Base-by-base conservation (phyloP, 2,888 invertebrate species). In the Catocala nupta region DNA sequence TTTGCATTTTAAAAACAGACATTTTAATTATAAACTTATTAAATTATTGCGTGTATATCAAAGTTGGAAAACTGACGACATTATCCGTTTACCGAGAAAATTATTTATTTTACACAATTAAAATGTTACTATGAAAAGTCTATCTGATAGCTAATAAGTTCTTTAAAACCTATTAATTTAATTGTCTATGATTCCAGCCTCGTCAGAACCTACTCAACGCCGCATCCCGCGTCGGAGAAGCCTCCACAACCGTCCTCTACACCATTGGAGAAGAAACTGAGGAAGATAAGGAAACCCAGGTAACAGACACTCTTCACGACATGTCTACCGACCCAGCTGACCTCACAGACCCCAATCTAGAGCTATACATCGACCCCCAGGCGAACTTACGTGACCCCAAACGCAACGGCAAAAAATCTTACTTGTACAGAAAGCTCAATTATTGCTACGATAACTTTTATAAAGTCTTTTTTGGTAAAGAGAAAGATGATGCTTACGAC, bases 171-270 rank as follows among this genome's bases (percentile, higher is more conserved):
- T 25, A 25, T 25, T 50, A 51, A 51, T 13, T 10, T 2, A 8
- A 5, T 12, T 55, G 7, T 62, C 3, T 49, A 34, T 0, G 10
- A 55, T 88, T 90, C 63, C 94, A 97, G 96, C 98, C 99, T 0
- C 96, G 99, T 10, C 99, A 99, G 92, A 98, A 96, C 86, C 95
- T 99, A 42, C 95, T 99, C 55, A 98, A 98, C 87, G 99, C 99
- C 0, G 99, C 99, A 0, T 98, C 98, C 11, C 96, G 98, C 68
- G 98, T 99, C 52, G 99, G 99, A 9, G 99, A 99, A 88, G 99
- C 99, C 0, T 99, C 99, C 63, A 98, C 98, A 53, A 97, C 97
- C 81, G 98, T 99, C 0, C 96, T 99, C 57, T 96, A 97, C 81
- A 98, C 98, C 58, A 99, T 99, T 86, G 98, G 98, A 12, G 98